These are phyloP conservation scores for Pituophis catenifer DNA, from an alignment of 2,113 vertebrate species.

Conservation along the genomic window DNA sequence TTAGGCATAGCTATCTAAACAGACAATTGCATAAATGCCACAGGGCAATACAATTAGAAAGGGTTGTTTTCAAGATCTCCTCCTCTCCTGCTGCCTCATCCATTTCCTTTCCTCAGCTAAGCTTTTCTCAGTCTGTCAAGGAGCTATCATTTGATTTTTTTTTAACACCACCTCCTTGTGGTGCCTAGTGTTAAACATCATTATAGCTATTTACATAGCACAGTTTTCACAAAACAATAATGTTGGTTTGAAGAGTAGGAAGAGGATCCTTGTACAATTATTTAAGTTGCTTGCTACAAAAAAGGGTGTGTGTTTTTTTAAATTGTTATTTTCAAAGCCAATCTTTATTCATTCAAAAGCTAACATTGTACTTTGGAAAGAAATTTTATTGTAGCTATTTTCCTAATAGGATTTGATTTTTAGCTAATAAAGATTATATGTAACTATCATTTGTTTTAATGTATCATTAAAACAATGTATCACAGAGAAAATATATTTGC, in stretches of 20 bases:
- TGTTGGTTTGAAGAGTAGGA: constrained; percentile 19
- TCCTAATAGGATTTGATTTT: neutral
- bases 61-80: neutral
- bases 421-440: neutral
- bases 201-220: neutral
- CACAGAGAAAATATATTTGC: neutral
- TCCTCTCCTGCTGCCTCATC: neutral
- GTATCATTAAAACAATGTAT: constrained; percentile 9
- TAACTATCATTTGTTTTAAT: neutral
- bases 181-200: neutral
- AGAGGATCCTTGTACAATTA: neutral
- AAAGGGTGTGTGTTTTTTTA: neutral
- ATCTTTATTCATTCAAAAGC: neutral
- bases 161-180: constrained; percentile 12
- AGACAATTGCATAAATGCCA: neutral
- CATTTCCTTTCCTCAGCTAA: constrained; percentile 10
- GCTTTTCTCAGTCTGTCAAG: constrained; percentile 13
- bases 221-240: constrained; percentile 5
- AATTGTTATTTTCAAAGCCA: neutral
- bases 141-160: neutral
- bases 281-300: neutral
- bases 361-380: neutral
- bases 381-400: neutral
- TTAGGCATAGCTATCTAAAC: neutral
- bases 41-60: neutral